Evolutionary conservation across 2,113 vertebrate genomes (phyloP).

Genomic region (Felis catus): F.catus_Fca126_mat1.0 CM031425.1:59952501-59953000

Average conservation of each 20-base stretch:
- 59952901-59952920: no score
- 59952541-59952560: background rate
- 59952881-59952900: no score
- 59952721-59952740: background rate
- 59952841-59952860: background rate
- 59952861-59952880: background rate
- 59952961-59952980: background rate
- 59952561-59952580: background rate
- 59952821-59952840: no score
- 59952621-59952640: background rate
- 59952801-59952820: no score
- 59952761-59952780: background rate
- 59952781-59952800: background rate
- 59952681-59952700: background rate
- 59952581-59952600: background rate
- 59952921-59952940: no score
- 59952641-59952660: background rate
- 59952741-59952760: background rate
- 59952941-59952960: no score
- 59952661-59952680: background rate
- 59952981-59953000: background rate
- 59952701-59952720: background rate
- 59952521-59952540: background rate
- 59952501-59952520: accelerated
- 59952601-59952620: no score